phyloP scores from a whole-genome alignment of 2,888 invertebrate species.

The Drosophila histrio region DNA sequence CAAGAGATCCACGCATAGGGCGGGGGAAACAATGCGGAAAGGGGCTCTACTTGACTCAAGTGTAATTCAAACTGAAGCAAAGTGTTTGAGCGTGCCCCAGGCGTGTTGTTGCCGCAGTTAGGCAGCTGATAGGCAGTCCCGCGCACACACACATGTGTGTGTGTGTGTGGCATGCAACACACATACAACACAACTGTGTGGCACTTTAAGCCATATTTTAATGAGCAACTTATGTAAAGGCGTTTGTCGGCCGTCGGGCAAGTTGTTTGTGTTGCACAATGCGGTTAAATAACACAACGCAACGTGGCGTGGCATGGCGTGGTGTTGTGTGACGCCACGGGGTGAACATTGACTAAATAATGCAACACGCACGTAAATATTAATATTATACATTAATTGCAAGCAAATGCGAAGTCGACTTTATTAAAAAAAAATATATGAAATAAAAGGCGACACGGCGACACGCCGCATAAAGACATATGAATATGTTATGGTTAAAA shows the following conservation, averaged over 20 bases:
- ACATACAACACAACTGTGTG: not conserved
- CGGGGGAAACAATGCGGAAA: not conserved
- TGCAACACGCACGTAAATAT: conserved; percentile 36
- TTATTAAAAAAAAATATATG: conserved; percentile 61
- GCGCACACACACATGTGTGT: not conserved
- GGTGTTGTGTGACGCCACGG: no score
- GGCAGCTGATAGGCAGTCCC: not conserved
- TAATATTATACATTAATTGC: conserved; percentile 60
- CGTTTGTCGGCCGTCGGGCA: conserved; percentile 10
- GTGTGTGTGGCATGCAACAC: not conserved
- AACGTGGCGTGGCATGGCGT: no score
- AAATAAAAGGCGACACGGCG: conserved; percentile 7
- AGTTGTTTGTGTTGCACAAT: conserved; percentile 33
- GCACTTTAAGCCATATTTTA: conserved; percentile 31
- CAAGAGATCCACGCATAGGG: not conserved
- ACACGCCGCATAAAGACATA: conserved; percentile 43
- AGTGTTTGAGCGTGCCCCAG: conserved; percentile 12
- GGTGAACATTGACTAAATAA: conserved; percentile 48
- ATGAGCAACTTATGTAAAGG: conserved; percentile 53
- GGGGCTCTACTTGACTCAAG: conserved; percentile 9
- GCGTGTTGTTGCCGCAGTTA: conserved; percentile 14
- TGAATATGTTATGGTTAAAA: conserved; percentile 62
- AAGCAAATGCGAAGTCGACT: conserved; percentile 49
- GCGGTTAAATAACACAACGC: conserved; percentile 9
- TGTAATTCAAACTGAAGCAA: conserved; percentile 12